Evolutionary conservation across 2,888 invertebrate genomes (phyloP).

Genomic region (Malthinus flaveolus): DNA sequence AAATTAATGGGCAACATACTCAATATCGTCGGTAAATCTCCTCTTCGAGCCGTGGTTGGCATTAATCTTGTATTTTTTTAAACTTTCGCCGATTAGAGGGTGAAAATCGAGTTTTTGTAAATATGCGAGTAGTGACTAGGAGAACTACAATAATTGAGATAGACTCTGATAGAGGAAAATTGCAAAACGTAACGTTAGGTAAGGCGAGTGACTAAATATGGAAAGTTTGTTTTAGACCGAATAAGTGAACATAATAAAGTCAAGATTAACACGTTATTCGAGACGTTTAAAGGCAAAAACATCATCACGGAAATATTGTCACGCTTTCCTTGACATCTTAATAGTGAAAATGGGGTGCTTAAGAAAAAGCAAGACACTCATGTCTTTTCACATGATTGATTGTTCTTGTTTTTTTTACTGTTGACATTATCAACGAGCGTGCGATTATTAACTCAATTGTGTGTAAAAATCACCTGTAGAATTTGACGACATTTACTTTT

Average conservation of each 20-base stretch:
- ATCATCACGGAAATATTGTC: conserved; percentile 37
- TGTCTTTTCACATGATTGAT: conserved; percentile 26
- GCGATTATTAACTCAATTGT: conserved; percentile 5
- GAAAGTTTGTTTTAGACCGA: neutral
- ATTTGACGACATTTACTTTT: neutral
- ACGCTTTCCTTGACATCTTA: conserved; percentile 36
- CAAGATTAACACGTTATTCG: conserved; percentile 32
- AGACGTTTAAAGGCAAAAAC: conserved; percentile 29
- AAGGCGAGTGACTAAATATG: too few relatives aligned
- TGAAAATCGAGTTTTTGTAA: neutral
- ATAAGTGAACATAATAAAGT: conserved; percentile 10
- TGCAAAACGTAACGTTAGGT: too few relatives aligned
- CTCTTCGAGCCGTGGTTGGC: conserved; percentile 35
- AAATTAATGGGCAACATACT: conserved; percentile 40
- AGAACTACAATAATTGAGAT: too few relatives aligned
- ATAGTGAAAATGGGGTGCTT: conserved; percentile 23
- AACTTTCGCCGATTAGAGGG: conserved; percentile 2
- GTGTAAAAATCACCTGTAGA: conserved; percentile 1
- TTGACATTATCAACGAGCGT: conserved; percentile 2
- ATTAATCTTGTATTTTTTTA: conserved; percentile 26
- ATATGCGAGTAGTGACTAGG: neutral
- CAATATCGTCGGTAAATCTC: conserved; percentile 34
- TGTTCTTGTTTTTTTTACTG: conserved; percentile 21
- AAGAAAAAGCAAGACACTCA: conserved; percentile 26
- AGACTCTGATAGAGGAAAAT: too few relatives aligned